Evolutionary conservation across 1,140 invertebrate genomes (phyloP).

Genomic region (Papilio polyxenes): DNA sequence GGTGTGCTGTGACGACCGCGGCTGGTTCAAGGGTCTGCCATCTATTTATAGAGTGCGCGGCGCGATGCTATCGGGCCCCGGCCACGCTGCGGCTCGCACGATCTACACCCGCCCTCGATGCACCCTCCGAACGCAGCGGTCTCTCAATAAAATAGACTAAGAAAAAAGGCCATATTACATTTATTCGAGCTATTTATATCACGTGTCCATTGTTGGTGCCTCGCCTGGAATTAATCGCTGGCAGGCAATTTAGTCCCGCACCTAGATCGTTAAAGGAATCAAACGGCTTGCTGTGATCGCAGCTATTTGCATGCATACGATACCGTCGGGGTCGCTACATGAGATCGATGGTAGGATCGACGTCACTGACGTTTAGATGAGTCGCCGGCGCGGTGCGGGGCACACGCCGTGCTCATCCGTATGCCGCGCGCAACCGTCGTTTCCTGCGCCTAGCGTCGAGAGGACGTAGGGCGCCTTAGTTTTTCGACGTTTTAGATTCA

Average conservation of each 20-base stretch:
- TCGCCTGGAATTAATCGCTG: slow-evolving; percentile 68
- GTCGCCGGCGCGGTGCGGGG: slow-evolving; percentile 49
- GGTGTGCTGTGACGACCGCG: slow-evolving; percentile 64
- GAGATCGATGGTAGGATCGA: slow-evolving; percentile 49
- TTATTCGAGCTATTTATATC: slow-evolving; percentile 75
- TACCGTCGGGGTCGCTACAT: slow-evolving; percentile 45
- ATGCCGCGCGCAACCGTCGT: slow-evolving; percentile 69
- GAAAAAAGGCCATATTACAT: slow-evolving; percentile 71
- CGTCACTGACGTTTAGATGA: slow-evolving; percentile 54
- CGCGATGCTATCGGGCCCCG: slow-evolving; percentile 74
- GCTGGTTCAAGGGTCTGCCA: slow-evolving; percentile 75
- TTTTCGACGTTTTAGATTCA: slow-evolving; percentile 52
- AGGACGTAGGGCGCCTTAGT: slow-evolving; percentile 48
- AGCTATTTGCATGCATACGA: slow-evolving; percentile 55
- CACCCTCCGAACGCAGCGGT: slow-evolving; percentile 70
- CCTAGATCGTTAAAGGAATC: slow-evolving; percentile 61
- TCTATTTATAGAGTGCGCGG: slow-evolving; percentile 76
- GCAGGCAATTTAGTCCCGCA: slow-evolving; percentile 56
- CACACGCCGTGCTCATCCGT: slow-evolving; percentile 70
- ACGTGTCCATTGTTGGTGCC: slow-evolving; percentile 73
- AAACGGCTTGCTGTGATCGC: slow-evolving; percentile 56
- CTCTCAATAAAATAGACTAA: slow-evolving; percentile 76
- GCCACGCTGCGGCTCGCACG: slow-evolving; percentile 64
- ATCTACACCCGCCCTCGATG: slow-evolving; percentile 70
- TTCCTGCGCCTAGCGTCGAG: slow-evolving; percentile 65